Evolutionary conservation across 2,888 invertebrate genomes (phyloP).

Genomic region (Drosophila paracracens): DNA sequence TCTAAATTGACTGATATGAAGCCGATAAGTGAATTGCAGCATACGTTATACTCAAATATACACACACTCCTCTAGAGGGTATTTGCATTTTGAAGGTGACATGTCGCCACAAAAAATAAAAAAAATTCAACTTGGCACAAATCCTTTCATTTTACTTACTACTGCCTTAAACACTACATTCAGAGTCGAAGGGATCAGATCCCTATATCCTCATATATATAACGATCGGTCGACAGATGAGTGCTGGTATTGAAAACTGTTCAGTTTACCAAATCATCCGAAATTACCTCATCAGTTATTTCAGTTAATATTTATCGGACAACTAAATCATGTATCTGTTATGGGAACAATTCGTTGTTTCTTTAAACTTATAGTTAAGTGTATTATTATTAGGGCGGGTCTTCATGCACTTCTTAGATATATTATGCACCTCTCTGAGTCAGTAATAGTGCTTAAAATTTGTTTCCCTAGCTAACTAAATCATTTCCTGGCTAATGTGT

Average conservation of each 20-base stretch:
- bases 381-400: neutral
- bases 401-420: neutral
- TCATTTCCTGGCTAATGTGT: neutral
- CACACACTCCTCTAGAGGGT: neutral
- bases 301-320: no score
- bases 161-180: no score
- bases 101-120: neutral
- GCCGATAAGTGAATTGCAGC: neutral
- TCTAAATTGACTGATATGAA: neutral
- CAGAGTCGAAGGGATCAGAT: neutral
- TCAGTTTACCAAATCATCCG: neutral
- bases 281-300: neutral
- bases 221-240: neutral
- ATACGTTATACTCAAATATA: neutral
- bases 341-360: neutral
- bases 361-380: neutral
- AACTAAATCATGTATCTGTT: neutral
- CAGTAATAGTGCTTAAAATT: neutral
- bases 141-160: neutral
- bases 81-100: neutral
- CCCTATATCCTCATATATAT: neutral
- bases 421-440: neutral
- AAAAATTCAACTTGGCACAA: neutral
- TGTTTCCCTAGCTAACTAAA: neutral
- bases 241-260: neutral